Base-by-base conservation (phyloP, 2,797 vertebrate species). In the Simalia tracyae region DNA sequence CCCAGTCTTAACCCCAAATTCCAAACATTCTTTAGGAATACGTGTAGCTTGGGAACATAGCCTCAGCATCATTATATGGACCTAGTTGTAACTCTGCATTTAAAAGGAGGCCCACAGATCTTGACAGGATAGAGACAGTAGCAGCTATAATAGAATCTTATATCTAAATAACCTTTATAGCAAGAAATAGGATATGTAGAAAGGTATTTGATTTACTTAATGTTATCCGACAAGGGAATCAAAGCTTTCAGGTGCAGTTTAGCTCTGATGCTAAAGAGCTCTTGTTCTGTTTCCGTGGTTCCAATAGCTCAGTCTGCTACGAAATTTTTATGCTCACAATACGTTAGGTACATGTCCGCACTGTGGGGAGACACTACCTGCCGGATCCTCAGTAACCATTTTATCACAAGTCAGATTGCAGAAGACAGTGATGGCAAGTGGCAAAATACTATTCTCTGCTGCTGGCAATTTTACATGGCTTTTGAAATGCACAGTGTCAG, bases 401-500 rank as follows among this genome's bases (percentile, higher is more conserved):
- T 86, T 54, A 42, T 93, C 86, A 89, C 88, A 63, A 88, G 36
- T 57, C 61, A 92, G 36, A 93, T 94, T 89, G 92, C 56, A 91
- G 66, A 60, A 88, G 28, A 64, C 4, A 22, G n/a, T 54, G 28
- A 54, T n/a, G 46, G 46, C 46, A 90, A 90, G n/a, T 6, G 42
- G 14, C 22, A 59, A 85, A 59, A 22, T 4, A 26, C 61, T 87
- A 4, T 56, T 64, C 54, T 28, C 28, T 3, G 2, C 85, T 90
- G 42, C 24, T 61, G 24, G 93, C 42, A 95, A 91, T 92, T 95
- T 91, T 90, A 85, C 64, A 59, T 14, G 88, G 63, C 54, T 94
- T 96, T 94, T 88, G 12, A 91, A 93, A 46, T 50, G 31, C 19
- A 31, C 54, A 72, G 6, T 54, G 54, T 59, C 91, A 76, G 92